phyloP scores from a whole-genome alignment of 1,140 invertebrate genomes.

The Meloidogyne exigua region DNA sequence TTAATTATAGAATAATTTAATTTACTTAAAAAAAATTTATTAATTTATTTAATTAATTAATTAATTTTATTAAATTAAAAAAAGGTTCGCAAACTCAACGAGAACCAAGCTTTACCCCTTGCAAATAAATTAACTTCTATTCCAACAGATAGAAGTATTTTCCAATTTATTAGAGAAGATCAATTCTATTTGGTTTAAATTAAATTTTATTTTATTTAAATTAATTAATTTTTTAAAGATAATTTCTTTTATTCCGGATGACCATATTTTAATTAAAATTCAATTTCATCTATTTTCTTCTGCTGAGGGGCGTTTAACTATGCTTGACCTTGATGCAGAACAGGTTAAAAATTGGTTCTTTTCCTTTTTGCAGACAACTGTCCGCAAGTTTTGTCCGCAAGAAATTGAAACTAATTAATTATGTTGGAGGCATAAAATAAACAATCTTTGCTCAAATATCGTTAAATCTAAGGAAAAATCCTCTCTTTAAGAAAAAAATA shows the following conservation, averaged over 20 bases:
- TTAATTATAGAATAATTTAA: too few relatives aligned
- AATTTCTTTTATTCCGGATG: constrained; percentile 31
- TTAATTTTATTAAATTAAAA: too few relatives aligned
- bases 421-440: too few relatives aligned
- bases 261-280: constrained; percentile 27
- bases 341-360: constrained; percentile 1
- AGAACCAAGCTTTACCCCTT: constrained; percentile 26
- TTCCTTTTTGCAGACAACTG: too few relatives aligned
- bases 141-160: constrained; percentile 33
- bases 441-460: too few relatives aligned
- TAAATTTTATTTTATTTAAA: background rate
- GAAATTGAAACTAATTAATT: too few relatives aligned
- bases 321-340: constrained; percentile 23
- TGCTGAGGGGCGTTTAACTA: constrained; percentile 10
- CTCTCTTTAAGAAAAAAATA: too few relatives aligned
- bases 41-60: constrained; percentile 12
- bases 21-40: background rate
- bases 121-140: constrained; percentile 24
- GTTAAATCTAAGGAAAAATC: too few relatives aligned
- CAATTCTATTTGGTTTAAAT: constrained; percentile 35
- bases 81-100: constrained; percentile 22
- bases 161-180: constrained; percentile 37
- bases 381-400: too few relatives aligned
- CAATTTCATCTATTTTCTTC: constrained; percentile 33
- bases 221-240: constrained; percentile 24